These are phyloP conservation scores for Cephalopholis sonnerati DNA, from an alignment of 2,113 vertebrate genomes.

Conservation along the genomic window DNA sequence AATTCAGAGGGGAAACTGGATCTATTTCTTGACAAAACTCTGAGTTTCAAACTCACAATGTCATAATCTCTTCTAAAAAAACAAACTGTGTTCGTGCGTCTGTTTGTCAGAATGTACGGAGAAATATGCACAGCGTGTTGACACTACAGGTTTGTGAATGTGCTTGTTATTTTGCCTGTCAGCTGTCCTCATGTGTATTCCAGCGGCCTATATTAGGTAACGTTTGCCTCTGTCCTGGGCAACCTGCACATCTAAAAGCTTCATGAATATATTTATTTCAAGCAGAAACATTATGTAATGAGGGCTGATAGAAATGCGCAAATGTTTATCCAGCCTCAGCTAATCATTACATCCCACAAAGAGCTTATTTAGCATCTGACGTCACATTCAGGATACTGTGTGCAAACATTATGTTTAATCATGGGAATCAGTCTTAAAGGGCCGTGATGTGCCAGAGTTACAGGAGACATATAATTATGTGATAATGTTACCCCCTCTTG, in stretches of 20 bases:
- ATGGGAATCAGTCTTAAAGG: not conserved
- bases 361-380: not conserved
- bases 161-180: constrained; percentile 10
- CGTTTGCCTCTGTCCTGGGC: not conserved
- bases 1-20: no score
- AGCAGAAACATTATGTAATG: constrained; percentile 40
- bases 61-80: not conserved
- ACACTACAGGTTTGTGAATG: not conserved
- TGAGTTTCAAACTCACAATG: no score
- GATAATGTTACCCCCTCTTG: not conserved
- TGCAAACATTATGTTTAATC: not conserved
- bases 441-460: not conserved
- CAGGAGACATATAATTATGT: not conserved
- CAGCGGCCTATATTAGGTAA: not conserved
- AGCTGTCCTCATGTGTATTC: not conserved
- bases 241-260: constrained; percentile 29
- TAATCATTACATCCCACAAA: constrained; percentile 17
- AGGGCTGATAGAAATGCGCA: constrained; percentile 20
- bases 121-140: not conserved
- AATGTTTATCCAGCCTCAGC: constrained; percentile 12
- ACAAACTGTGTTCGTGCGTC: not conserved
- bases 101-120: not conserved
- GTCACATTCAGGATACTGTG: constrained; percentile 25
- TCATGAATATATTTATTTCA: constrained; percentile 27
- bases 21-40: no score